phyloP scores from a whole-genome alignment of 2,888 invertebrate genomes.

The Caenorhabditis sp. region DNA sequence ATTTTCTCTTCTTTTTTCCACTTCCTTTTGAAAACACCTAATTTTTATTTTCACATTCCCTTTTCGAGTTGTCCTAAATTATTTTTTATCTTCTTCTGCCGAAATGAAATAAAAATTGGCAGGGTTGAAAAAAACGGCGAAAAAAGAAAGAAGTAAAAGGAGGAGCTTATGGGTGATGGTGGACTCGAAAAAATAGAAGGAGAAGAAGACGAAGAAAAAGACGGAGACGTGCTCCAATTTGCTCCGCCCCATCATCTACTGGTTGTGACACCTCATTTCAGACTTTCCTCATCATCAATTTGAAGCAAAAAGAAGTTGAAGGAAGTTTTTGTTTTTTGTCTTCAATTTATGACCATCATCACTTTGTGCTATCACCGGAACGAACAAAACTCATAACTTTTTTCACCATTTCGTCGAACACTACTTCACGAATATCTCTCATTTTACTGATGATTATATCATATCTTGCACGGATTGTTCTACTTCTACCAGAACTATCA shows the following conservation, averaged over 20 bases:
- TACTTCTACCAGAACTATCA: conserved; percentile 65
- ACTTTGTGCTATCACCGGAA: not conserved
- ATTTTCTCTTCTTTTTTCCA: not conserved
- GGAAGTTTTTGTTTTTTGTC: not conserved
- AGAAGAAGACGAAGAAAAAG: not conserved
- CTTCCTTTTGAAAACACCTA: not conserved
- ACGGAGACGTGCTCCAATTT: not conserved
- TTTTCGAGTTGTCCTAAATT: not conserved
- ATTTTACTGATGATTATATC: conserved; percentile 64
- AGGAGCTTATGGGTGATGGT: conserved; percentile 1
- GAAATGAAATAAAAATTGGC: not conserved
- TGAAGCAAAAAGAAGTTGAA: not conserved
- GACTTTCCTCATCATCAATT: not conserved
- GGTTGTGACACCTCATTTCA: conserved; percentile 47
- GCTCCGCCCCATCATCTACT: conserved; percentile 19
- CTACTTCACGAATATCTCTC: conserved; percentile 10
- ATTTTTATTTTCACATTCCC: no score
- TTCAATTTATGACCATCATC: not conserved
- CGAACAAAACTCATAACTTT: not conserved
- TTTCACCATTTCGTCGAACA: conserved; percentile 37
- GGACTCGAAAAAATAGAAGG: not conserved
- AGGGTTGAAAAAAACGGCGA: not conserved
- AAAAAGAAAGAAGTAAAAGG: not conserved
- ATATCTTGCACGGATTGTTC: conserved; percentile 65
- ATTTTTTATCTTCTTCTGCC: not conserved